phyloP scores from a whole-genome alignment of 1,140 invertebrate species.

The Pachypsylla venusta region DNA sequence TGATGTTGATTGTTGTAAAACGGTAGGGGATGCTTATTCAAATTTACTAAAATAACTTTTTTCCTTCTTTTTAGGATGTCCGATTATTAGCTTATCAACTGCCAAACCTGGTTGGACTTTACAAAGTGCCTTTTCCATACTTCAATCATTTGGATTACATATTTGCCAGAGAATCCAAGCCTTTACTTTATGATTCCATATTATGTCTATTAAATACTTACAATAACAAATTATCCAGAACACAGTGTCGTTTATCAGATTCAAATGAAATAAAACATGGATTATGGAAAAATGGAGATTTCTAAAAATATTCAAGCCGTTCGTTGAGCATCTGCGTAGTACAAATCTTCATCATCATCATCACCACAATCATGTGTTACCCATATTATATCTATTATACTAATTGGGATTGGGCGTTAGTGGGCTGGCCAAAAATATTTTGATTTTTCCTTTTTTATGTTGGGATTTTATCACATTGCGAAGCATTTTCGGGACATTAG shows the following conservation, averaged over 20 bases:
- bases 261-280: no score
- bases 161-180: slow-evolving; percentile 40
- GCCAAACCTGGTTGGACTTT: slow-evolving; percentile 31
- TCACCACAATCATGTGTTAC: no score
- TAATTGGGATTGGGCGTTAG: no score
- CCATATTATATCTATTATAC: no score
- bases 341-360: no score
- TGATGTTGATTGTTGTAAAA: neutral
- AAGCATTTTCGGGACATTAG: no score
- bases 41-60: neutral
- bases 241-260: neutral
- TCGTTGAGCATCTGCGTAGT: no score
- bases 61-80: slow-evolving; percentile 38
- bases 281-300: no score
- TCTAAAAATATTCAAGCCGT: no score
- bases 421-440: no score
- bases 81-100: slow-evolving; percentile 35
- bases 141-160: slow-evolving; percentile 58
- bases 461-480: no score
- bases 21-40: neutral
- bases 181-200: slow-evolving; percentile 37
- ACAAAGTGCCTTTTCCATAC: slow-evolving; percentile 36
- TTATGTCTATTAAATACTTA: slow-evolving; percentile 1
- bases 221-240: neutral
- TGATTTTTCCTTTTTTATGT: no score